Evolutionary conservation across 1,140 invertebrate species (phyloP), one percentile per base, ranked within the genome.

Genomic region (Ceratosolen fusciceps): DNA sequence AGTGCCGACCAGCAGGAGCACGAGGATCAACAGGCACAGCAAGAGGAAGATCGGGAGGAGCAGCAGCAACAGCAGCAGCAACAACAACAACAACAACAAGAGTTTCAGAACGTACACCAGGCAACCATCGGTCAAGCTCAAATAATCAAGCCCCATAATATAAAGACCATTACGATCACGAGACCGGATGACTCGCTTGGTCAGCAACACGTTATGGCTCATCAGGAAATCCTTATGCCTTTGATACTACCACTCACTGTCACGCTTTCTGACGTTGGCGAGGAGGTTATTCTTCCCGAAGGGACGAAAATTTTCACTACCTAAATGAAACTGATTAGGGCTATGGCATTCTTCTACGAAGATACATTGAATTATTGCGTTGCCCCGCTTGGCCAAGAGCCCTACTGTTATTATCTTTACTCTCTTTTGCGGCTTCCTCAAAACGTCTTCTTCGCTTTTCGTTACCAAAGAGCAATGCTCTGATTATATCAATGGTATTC

Each of bases 241-340:
- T 71, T 90, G 14, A 90, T 90, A 26, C 74, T 90, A 31, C 90
- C 90, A 9, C 82, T 90, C 1, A 89, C 90, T 0, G 89, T 90
- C 1, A 90, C 90, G 0, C 80, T 90, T 0, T 82, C 89, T 0
- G 89, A 90, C 67, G 88, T 89, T 1, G 89, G 87, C 0, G 89
- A 90, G 16, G 89, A 90, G 83, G 89, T 90, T 1, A 90, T 90
- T 74, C 65, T 90, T 21, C 88, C 90, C 0, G 90, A 90, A 68
- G 90, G 88, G 52, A 89, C 88, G 0, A 90, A 90, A 58, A 88
- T 90, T 81, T 90, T 87, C 62, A 90, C 90, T 0, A 88, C 89
- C 0, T 85, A 71, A 79, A 16, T 31, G 3, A 19, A n/a, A n/a
- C n/a, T n/a, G n/a, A n/a, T n/a, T n/a, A n/a, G n/a, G n/a, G n/a